Evolutionary conservation across 2,888 invertebrate species (phyloP).

Genomic region (Seira musarum): DNA sequence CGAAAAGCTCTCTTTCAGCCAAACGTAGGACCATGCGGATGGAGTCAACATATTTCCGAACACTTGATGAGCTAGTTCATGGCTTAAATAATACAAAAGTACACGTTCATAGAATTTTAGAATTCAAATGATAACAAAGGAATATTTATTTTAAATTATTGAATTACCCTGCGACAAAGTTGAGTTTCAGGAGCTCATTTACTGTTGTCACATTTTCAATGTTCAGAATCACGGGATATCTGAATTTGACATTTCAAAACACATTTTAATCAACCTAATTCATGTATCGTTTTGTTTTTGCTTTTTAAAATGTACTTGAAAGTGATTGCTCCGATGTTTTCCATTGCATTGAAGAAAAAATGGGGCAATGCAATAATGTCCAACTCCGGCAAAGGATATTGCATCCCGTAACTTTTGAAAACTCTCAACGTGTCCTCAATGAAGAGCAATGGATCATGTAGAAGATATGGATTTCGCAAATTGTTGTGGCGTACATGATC

Average conservation of each 20-base stretch:
- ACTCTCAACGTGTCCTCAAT: slow-evolving; percentile 13
- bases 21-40: too few relatives aligned
- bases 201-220: slow-evolving; percentile 60
- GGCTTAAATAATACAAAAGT: too few relatives aligned
- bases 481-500: background rate
- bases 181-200: slow-evolving; percentile 32
- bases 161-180: slow-evolving; percentile 33
- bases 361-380: slow-evolving; percentile 61
- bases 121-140: too few relatives aligned
- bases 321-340: slow-evolving; percentile 64
- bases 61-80: too few relatives aligned
- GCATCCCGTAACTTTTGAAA: background rate
- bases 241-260: background rate
- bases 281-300: too few relatives aligned
- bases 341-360: slow-evolving; percentile 66
- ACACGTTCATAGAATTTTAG: too few relatives aligned
- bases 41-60: too few relatives aligned
- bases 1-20: too few relatives aligned
- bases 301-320: slow-evolving; percentile 55
- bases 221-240: slow-evolving; percentile 59
- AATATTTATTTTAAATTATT: too few relatives aligned
- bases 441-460: slow-evolving; percentile 34
- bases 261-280: background rate
- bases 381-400: slow-evolving; percentile 53
- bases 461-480: slow-evolving; percentile 18